Evolutionary conservation across 2,113 vertebrate genomes (phyloP), one percentile per base, ranked within the genome.

Genomic region (Peromyscus leucopus): DNA sequence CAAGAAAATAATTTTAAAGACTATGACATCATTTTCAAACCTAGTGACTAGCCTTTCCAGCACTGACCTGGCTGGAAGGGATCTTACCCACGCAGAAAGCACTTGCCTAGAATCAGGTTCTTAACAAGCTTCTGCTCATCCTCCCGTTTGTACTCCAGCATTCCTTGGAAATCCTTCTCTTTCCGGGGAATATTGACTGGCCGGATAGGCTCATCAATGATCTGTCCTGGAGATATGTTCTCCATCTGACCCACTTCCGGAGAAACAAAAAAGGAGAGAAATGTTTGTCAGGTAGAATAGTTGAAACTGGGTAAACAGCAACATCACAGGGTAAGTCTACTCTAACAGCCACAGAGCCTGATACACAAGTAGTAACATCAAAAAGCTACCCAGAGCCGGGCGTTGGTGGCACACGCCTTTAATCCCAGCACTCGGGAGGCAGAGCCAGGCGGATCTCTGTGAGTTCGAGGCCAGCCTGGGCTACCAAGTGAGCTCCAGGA

Each of bases 91-190:
- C 9, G 11, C 42, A 95, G 95, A 97, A 96, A 79, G 96, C 83
- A 96, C 98, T 98, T 97, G 99, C 99, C 99, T 86, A 99, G 98
- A 97, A 99, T 99, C 90, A 99, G 99, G 97, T 99, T 99, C 98
- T 99, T 99, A 87, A 99, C 99, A 90, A 99, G 99, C 92, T 99
- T 99, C 76, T 99, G 99, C 95, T 99, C 99, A 96, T 99, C 99
- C 80, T 99, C 99, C 98, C 99, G 99, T 98, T 99, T 99, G 97
- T 99, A 99, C 89, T 99, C 99, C 98, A 99, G 96, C 99, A 99
- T 99, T 91, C 99, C 99, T 95, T 99, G 99, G 99, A 99, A 99
- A 97, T 99, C 99, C 97, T 99, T 99, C 97, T 99, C 99, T 92
- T 99, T 99, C 96, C 99, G 99, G n/a, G 99, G 99, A 97, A 99